A percentile compares a stretch with the other conserved stretches of the same genome.
Evolutionary conservation across 1,140 invertebrate species (phyloP).

Genomic region (Pissodes strobi): DNA sequence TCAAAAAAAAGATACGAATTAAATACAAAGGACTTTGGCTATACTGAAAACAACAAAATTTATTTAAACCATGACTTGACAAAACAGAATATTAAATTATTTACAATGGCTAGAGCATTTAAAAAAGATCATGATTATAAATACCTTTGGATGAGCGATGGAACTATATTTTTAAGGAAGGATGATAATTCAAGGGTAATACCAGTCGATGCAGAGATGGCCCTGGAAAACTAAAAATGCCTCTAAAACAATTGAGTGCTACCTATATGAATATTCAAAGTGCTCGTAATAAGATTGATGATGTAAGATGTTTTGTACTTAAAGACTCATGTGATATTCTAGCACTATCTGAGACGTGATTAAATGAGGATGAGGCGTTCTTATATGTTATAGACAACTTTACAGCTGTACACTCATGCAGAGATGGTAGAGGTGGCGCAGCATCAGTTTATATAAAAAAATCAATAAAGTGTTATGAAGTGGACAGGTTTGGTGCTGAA

Average conservation of each 20-base stretch:
- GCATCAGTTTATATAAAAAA: slow-evolving; percentile 11
- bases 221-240: neutral
- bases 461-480: neutral
- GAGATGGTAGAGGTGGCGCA: slow-evolving; percentile 10
- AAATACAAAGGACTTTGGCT: too few species aligned
- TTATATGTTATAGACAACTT: neutral
- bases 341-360: slow-evolving; percentile 16
- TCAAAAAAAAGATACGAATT: too few species aligned
- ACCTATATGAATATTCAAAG: slow-evolving; percentile 8
- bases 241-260: neutral
- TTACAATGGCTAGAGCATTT: neutral
- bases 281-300: slow-evolving; percentile 1
- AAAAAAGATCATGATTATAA: neutral
- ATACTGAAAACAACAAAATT: neutral
- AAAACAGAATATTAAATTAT: neutral
- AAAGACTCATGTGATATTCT: neutral
- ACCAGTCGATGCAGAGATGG: neutral
- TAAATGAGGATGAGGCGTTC: neutral
- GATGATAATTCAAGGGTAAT: neutral
- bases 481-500: neutral
- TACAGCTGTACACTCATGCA: slow-evolving; percentile 15
- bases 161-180: neutral
- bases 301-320: neutral
- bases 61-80: neutral
- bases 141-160: slow-evolving; percentile 1